phyloP scores from a whole-genome alignment of 2,113 vertebrate species.

The Orthonyx spaldingii region DNA sequence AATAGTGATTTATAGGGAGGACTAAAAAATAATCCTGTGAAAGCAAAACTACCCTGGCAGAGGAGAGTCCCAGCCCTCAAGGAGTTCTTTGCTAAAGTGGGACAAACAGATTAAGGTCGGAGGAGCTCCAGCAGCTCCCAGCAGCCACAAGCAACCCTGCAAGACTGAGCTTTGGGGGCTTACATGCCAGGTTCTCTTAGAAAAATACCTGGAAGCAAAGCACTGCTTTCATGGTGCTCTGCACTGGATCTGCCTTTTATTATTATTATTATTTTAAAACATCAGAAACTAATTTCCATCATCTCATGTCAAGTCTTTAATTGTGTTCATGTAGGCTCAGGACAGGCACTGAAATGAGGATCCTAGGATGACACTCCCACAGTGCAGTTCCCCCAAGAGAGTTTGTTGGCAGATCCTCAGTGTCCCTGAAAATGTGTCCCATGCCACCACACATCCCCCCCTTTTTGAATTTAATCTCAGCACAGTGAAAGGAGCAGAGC shows the following conservation, averaged over 20 bases:
- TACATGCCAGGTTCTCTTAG: neutral
- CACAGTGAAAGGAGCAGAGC: neutral
- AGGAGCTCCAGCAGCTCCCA: neutral
- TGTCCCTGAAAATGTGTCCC: neutral
- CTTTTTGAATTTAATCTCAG: neutral
- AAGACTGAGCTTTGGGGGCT: neutral
- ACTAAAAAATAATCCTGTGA: neutral
- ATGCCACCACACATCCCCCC: neutral
- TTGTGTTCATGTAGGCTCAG: neutral
- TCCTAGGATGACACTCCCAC: neutral
- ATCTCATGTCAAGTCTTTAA: neutral
- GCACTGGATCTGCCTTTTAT: too few species aligned
- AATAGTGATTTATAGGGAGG: neutral
- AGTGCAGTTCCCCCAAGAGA: neutral
- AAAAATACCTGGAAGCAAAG: neutral
- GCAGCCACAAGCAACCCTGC: neutral
- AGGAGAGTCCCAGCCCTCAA: neutral
- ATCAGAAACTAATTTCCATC: neutral
- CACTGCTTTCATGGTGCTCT: neutral
- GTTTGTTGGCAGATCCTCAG: neutral
- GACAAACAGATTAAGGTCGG: fast-evolving
- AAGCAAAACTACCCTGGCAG: neutral
- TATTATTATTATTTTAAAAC: too few species aligned
- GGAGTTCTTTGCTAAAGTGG: neutral
- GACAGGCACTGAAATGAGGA: neutral